Conservation (phyloP, 2,888 invertebrate genomes). For the Chorisops tibialis region DNA sequence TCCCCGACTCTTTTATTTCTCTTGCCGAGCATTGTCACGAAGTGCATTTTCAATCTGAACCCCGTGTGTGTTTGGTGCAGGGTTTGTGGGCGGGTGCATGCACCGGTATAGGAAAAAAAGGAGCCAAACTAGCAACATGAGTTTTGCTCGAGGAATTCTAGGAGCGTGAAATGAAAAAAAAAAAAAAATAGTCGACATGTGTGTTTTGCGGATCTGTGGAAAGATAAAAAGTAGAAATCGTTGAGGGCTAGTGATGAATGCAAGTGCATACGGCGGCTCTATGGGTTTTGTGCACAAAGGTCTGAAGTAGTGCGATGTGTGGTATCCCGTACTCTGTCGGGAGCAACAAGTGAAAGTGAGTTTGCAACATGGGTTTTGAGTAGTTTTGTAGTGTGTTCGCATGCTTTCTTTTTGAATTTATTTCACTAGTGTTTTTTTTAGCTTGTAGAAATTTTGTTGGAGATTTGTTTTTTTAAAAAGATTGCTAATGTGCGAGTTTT, state of each 20-base stretch:
- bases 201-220: background rate
- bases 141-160: background rate
- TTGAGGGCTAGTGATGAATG: background rate
- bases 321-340: background rate
- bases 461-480: too few species aligned
- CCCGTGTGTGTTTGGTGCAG: background rate
- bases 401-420: too few species aligned
- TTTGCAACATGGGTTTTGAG: too few species aligned
- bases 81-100: background rate
- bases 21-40: background rate
- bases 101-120: background rate
- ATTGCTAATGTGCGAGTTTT: too few species aligned
- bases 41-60: background rate
- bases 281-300: background rate
- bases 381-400: too few species aligned
- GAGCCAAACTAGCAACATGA: background rate
- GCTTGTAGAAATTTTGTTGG: too few species aligned
- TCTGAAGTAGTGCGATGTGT: conserved; percentile 1
- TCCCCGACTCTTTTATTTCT: too few species aligned
- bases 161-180: background rate
- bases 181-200: background rate
- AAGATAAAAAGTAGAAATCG: background rate
- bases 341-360: conserved; percentile 21
- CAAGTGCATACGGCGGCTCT: background rate
- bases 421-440: too few species aligned